Percentiles rank a stretch among this genome's conserved stretches.
Conservation (phyloP, 2,797 vertebrate species). For the Enteromius radiatus region DNA sequence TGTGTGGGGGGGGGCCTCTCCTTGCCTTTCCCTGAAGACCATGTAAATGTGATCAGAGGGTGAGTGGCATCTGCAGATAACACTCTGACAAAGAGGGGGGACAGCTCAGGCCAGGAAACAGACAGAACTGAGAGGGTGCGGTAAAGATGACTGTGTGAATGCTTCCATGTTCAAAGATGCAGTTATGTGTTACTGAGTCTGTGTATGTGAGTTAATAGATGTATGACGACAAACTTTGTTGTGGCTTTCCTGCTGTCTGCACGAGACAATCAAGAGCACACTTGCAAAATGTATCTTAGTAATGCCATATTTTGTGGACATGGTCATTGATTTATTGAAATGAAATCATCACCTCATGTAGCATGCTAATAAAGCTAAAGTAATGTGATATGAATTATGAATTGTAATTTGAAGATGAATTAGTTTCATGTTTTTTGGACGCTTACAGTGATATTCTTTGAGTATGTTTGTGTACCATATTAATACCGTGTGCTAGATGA, state of each 20-base stretch:
- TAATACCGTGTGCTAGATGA: background rate
- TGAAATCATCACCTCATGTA: background rate
- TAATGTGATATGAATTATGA: too few species aligned
- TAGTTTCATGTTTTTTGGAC: background rate
- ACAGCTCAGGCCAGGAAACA: constrained; percentile 54
- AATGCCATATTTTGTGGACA: background rate
- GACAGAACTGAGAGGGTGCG: constrained; percentile 31
- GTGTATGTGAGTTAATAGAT: background rate
- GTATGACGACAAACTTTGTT: background rate
- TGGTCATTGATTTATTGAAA: background rate
- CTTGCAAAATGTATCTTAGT: background rate
- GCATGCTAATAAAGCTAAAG: background rate
- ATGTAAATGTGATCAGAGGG: constrained; percentile 39
- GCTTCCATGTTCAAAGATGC: constrained; percentile 7
- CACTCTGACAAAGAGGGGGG: constrained; percentile 39
- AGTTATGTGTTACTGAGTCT: background rate
- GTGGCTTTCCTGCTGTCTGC: background rate
- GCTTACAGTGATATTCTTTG: background rate
- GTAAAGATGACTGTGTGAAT: constrained; percentile 9
- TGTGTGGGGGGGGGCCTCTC: background rate
- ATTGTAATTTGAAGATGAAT: background rate
- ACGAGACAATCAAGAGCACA: background rate
- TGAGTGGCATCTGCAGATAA: constrained; percentile 53
- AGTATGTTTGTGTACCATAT: background rate
- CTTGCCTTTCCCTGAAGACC: constrained; percentile 27